phyloP scores from a whole-genome alignment of 2,113 vertebrate genomes.

The Echinops telfairi region DNA sequence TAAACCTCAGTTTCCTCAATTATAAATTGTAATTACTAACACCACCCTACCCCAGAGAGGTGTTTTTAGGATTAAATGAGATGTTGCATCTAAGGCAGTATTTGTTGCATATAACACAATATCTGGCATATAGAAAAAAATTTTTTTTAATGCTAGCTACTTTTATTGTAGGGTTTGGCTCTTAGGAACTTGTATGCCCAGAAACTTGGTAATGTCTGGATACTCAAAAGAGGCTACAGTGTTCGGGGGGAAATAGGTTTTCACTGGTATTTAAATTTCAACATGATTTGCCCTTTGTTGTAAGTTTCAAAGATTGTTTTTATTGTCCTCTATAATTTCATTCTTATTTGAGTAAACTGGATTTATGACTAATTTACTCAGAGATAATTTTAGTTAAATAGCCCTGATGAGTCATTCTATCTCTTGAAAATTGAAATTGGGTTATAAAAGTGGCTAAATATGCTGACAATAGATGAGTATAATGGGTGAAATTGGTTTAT shows the following conservation, averaged over 20 bases:
- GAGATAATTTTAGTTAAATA: conserved; percentile 35
- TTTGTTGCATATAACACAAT: background rate
- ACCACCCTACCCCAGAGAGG: background rate
- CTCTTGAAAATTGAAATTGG: conserved; percentile 56
- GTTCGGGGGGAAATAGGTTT: conserved; percentile 3
- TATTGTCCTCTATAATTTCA: conserved; percentile 12
- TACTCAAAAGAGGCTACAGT: background rate
- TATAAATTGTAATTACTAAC: conserved; percentile 21
- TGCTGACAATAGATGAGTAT: background rate
- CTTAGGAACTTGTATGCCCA: conserved; percentile 2
- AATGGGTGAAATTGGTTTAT: conserved; percentile 31
- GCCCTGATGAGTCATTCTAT: background rate
- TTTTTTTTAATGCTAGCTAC: background rate
- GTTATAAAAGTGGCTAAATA: conserved; percentile 52
- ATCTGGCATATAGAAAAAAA: background rate
- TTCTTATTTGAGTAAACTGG: conserved; percentile 15
- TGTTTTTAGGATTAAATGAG: conserved; percentile 42
- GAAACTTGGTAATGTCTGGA: background rate
- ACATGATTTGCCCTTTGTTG: background rate
- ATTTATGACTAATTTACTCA: conserved; percentile 35
- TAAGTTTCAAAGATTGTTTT: conserved; percentile 27
- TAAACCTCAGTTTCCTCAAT: conserved; percentile 15
- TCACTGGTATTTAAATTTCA: conserved; percentile 17
- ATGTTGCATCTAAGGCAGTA: background rate
- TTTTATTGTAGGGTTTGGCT: background rate